phyloP scores from a whole-genome alignment of 1,140 invertebrate genomes.

The Propsilocerus akamusi region DNA sequence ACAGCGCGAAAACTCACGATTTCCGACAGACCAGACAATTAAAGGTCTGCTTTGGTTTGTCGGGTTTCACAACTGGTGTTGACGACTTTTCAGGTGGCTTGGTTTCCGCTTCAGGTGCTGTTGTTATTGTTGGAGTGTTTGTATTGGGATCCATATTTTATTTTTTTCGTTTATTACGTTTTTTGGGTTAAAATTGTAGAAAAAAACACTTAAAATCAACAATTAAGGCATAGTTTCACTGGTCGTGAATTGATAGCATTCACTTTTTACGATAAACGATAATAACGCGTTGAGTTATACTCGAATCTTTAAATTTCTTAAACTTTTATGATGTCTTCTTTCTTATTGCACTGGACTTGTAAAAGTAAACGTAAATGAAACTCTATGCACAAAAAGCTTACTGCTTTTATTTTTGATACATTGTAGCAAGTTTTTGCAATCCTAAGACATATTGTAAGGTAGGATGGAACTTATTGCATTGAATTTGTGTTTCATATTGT shows the following conservation, averaged over 20 bases:
- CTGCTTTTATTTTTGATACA: too few species aligned
- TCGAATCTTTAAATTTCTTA: not conserved
- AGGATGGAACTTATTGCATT: too few species aligned
- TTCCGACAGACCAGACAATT: not conserved
- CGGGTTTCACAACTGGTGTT: not conserved
- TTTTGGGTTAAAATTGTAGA: not conserved
- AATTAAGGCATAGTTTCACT: slow-evolving; percentile 3
- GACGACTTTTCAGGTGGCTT: not conserved
- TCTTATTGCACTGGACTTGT: not conserved
- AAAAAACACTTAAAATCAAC: not conserved
- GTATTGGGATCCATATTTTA: not conserved
- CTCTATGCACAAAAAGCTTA: too few species aligned
- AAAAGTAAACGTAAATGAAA: too few species aligned
- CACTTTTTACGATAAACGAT: not conserved
- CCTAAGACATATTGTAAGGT: too few species aligned
- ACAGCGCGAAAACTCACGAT: not conserved
- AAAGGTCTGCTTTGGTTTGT: not conserved
- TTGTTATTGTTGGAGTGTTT: not conserved
- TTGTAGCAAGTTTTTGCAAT: too few species aligned
- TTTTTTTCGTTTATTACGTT: not conserved
- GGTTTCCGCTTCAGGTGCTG: not conserved
- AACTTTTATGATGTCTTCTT: not conserved
- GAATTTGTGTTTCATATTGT: too few species aligned
- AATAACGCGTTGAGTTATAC: slow-evolving; percentile 1
- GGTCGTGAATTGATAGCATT: not conserved